Percentiles rank a stretch among this genome's conserved stretches.
These are phyloP conservation scores for Scaptomyza flava DNA, from an alignment of 2,888 invertebrate species.

Conservation along the genomic window DNA sequence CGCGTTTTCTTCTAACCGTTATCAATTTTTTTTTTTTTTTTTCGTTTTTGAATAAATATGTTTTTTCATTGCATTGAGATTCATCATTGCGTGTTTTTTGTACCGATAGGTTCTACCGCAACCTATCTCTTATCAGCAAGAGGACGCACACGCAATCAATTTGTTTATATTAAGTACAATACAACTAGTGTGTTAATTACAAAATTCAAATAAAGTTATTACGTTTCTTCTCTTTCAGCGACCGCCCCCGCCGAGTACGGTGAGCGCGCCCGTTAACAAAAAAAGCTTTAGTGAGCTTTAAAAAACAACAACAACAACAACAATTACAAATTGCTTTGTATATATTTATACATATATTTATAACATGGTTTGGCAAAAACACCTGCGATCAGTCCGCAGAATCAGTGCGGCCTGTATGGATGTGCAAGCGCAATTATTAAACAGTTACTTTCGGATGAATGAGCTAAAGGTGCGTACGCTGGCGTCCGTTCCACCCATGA, in stretches of 20 bases:
- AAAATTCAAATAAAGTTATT: conserved; percentile 13
- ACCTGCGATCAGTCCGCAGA: conserved; percentile 40
- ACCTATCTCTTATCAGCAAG: conserved; percentile 29
- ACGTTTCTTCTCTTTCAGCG: conserved; percentile 14
- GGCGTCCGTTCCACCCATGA: conserved; percentile 5
- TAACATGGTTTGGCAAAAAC: conserved; percentile 44
- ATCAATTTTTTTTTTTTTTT: background rate
- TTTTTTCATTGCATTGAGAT: background rate
- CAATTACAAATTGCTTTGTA: background rate
- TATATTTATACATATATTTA: background rate
- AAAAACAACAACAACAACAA: background rate
- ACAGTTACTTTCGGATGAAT: conserved; percentile 23
- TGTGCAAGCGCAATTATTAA: conserved; percentile 19
- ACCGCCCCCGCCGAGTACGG: background rate
- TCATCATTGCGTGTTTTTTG: conserved; percentile 9
- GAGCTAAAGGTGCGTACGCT: background rate
- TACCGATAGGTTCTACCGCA: background rate
- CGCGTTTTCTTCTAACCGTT: conserved; percentile 30
- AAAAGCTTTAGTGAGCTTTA: conserved; percentile 5
- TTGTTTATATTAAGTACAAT: conserved; percentile 25
- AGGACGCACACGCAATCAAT: conserved; percentile 10
- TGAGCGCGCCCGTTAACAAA: conserved; percentile 1
- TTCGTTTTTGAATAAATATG: background rate
- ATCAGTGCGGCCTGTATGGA: conserved; percentile 23
- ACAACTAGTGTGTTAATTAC: conserved; percentile 15